Evolutionary conservation across 1,140 invertebrate genomes (phyloP), one percentile per base, ranked within the genome.

Genomic region (Lanistes nyassanus): DNA sequence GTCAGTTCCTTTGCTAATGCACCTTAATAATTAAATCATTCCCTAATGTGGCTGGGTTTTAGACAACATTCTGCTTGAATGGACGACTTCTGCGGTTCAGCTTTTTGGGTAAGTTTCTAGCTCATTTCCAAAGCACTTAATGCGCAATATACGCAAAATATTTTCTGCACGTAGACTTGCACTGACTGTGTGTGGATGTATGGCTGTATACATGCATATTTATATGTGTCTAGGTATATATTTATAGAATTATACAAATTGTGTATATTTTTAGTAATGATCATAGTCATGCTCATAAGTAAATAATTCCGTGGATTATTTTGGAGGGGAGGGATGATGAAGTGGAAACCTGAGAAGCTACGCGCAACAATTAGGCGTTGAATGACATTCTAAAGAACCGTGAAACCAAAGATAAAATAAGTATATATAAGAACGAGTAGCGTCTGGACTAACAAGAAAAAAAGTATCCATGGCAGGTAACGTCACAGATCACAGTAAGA

Each of bases 111-210:
- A 29, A 34, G 60, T 42, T n/a, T n/a, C n/a, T n/a, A n/a, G n/a
- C n/a, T n/a, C n/a, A n/a, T n/a, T n/a, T n/a, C n/a, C n/a, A n/a
- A n/a, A n/a, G n/a, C n/a, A n/a, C n/a, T n/a, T n/a, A n/a, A n/a
- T n/a, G n/a, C n/a, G n/a, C n/a, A n/a, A n/a, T n/a, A n/a, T n/a
- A n/a, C n/a, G n/a, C n/a, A n/a, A n/a, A n/a, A n/a, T n/a, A n/a
- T n/a, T n/a, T n/a, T n/a, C n/a, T n/a, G n/a, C n/a, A n/a, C n/a
- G n/a, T n/a, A n/a, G n/a, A n/a, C n/a, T n/a, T n/a, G n/a, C n/a
- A n/a, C n/a, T 60, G 56, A 26, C 23, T 60, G 56, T 60, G 56
- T 60, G 56, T 60, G 56, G n/a, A 29, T 60, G 56, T 11, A 29
- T 60, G 56, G n/a, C 7, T 60, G 56, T 60, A 29, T 60, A 29